phyloP scores from a whole-genome alignment of 2,113 vertebrate genomes.

The Chaenocephalus aceratus region DNA sequence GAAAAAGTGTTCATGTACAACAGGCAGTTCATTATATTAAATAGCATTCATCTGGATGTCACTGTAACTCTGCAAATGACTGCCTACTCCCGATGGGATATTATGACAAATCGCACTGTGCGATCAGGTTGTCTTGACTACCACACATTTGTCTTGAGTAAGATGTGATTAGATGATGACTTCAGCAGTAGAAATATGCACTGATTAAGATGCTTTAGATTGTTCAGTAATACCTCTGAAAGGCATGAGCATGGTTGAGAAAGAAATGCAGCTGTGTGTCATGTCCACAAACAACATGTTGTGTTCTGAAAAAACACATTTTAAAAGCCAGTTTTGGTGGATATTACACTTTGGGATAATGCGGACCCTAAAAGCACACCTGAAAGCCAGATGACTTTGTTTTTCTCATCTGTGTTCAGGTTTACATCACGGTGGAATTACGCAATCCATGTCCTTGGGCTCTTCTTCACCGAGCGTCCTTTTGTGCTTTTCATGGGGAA shows the following conservation, averaged over 20 bases:
- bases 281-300: slow-evolving; percentile 22
- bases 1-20: slow-evolving; percentile 1
- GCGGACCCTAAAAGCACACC: slow-evolving; percentile 6
- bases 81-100: background rate
- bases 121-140: slow-evolving; percentile 31
- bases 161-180: slow-evolving; percentile 28
- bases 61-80: slow-evolving; percentile 24
- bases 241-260: background rate
- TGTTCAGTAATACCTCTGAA: slow-evolving; percentile 1
- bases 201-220: slow-evolving; percentile 15
- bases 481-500: slow-evolving; percentile 51
- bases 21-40: background rate
- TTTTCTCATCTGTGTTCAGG: slow-evolving; percentile 34
- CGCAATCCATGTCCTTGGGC: slow-evolving; percentile 35
- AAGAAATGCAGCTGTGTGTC: background rate
- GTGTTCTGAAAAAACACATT: slow-evolving; percentile 22
- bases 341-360: slow-evolving; percentile 19
- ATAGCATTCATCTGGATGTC: slow-evolving; percentile 8
- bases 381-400: slow-evolving; percentile 17
- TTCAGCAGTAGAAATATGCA: background rate
- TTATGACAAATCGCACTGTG: slow-evolving; percentile 15
- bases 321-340: slow-evolving; percentile 3
- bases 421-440: slow-evolving; percentile 58
- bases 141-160: slow-evolving; percentile 5
- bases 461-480: slow-evolving; percentile 26